Evolutionary conservation across 2,113 vertebrate genomes (phyloP).

Genomic region (Lucifuga dentata): DNA sequence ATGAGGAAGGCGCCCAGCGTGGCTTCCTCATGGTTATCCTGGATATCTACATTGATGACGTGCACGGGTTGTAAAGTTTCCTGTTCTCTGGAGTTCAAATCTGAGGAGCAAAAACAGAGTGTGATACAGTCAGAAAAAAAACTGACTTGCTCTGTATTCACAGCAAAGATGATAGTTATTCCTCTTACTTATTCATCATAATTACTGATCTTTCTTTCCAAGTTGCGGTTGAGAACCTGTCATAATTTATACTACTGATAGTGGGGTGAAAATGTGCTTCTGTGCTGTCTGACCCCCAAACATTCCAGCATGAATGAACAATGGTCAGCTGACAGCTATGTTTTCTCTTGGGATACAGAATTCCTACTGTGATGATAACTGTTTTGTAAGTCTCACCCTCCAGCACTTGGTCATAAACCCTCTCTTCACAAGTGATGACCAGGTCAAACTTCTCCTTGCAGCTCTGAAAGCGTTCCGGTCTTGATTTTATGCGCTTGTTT

Average conservation of each 20-base stretch:
- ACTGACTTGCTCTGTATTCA: too few relatives aligned
- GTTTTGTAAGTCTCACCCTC: conserved; percentile 88
- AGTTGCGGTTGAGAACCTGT: not conserved
- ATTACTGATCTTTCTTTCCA: not conserved
- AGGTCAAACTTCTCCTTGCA: conserved; percentile 97
- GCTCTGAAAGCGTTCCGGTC: conserved; percentile 96
- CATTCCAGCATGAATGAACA: too few relatives aligned
- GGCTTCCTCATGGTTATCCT: conserved; percentile 99
- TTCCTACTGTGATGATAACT: not conserved
- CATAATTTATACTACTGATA: not conserved
- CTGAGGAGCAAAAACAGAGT: conserved; percentile 45
- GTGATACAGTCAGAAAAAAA: not conserved
- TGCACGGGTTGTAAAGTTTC: conserved; percentile 96
- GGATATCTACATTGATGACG: conserved; percentile 98
- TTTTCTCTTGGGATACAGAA: not conserved
- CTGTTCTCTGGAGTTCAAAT: conserved; percentile 93
- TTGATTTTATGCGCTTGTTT: conserved; percentile 97
- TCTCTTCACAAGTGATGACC: conserved; percentile 97
- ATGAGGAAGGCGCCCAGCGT: conserved; percentile 98
- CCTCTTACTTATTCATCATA: not conserved
- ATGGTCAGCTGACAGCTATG: too few relatives aligned
- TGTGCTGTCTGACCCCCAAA: too few relatives aligned
- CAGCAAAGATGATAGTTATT: not conserved
- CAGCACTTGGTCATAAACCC: conserved; percentile 98
- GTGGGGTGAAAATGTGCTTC: too few relatives aligned